Evolutionary conservation across 2,113 vertebrate genomes (phyloP).

Genomic region (Puffinus mauretanicus): DNA sequence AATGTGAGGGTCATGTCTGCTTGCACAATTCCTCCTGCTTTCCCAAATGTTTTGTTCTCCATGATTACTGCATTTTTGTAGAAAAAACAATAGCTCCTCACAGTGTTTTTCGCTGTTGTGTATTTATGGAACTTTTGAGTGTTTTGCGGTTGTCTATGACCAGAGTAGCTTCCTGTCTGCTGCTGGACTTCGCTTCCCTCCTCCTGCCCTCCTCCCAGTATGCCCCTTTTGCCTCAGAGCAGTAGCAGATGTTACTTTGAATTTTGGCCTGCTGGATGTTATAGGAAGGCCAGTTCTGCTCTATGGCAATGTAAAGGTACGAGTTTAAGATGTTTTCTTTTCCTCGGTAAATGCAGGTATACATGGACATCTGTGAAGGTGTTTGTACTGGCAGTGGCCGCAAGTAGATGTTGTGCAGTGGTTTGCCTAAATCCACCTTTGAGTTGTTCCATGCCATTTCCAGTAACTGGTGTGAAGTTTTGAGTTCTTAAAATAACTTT

Average conservation of each 20-base stretch:
- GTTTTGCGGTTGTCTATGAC: neutral
- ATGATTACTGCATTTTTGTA: neutral
- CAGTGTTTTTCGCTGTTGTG: accelerated
- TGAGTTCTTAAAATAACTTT: neutral
- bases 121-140: neutral
- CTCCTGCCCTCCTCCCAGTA: neutral
- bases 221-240: neutral
- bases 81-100: accelerated
- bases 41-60: neutral
- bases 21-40: neutral
- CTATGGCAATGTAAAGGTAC: neutral
- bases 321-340: neutral
- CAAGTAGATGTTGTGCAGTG: neutral
- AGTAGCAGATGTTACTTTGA: neutral
- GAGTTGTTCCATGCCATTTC: neutral
- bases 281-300: neutral
- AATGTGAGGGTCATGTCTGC: neutral
- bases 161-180: neutral
- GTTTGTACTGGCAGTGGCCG: neutral
- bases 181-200: neutral
- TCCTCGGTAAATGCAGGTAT: neutral
- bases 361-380: accelerated
- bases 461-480: neutral
- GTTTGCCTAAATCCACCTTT: neutral
- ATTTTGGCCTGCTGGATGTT: neutral